phyloP scores from a whole-genome alignment of 2,888 invertebrate genomes.

The Lysandra bellargus region DNA sequence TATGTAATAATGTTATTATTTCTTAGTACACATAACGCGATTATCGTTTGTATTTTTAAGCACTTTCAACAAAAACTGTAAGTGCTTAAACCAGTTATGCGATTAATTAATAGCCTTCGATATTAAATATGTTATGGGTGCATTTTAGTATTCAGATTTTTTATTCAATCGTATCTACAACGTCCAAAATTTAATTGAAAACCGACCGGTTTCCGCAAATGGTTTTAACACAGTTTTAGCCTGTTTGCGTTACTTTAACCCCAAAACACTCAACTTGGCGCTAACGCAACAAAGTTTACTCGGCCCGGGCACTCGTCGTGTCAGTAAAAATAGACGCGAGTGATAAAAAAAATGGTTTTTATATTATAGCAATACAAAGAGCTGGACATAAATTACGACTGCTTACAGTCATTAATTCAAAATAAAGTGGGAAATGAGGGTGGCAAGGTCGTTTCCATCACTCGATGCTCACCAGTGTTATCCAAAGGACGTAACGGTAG shows the following conservation, averaged over 20 bases:
- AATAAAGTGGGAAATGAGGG: neutral
- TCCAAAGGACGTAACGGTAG: conserved; percentile 52
- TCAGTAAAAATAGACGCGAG: neutral
- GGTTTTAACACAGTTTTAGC: too few species aligned
- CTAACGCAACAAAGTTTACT: neutral
- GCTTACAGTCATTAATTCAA: conserved; percentile 13
- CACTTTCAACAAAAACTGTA: neutral
- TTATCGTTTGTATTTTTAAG: neutral
- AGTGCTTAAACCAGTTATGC: neutral
- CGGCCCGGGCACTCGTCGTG: neutral
- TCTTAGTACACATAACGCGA: neutral
- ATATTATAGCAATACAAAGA: neutral
- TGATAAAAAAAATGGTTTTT: neutral
- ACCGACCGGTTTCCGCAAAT: neutral
- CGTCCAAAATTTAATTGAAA: neutral
- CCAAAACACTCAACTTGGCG: neutral
- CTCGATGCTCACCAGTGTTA: conserved; percentile 51
- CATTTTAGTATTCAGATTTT: neutral
- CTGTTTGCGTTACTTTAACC: neutral
- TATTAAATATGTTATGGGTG: neutral
- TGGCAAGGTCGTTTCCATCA: neutral
- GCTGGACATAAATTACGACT: neutral
- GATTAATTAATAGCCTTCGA: neutral
- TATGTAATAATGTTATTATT: neutral
- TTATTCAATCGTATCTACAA: neutral